These are phyloP conservation scores for Karalla daura DNA, from an alignment of 2,797 vertebrate species.

Conservation along the genomic window DNA sequence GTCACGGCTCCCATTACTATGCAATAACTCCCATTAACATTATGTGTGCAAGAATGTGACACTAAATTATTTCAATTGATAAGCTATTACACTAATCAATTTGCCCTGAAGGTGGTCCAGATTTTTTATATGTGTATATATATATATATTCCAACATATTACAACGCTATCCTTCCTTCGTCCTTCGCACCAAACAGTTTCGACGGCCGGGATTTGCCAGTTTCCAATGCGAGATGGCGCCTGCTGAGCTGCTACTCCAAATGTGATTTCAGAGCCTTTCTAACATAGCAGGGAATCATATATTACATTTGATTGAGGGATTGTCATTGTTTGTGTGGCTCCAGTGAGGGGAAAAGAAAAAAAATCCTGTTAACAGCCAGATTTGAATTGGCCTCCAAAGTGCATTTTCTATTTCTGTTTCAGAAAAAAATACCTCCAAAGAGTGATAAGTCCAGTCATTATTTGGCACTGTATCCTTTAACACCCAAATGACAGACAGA, in stretches of 20 bases:
- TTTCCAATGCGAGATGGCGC: slow-evolving; percentile 26
- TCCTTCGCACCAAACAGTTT: slow-evolving; percentile 47
- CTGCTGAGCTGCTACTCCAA: slow-evolving; percentile 42
- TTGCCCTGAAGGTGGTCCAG: slow-evolving; percentile 19
- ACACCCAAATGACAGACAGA: slow-evolving; percentile 49
- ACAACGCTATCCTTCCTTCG: slow-evolving; percentile 31
- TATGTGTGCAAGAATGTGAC: slow-evolving; percentile 42
- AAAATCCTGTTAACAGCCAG: slow-evolving; percentile 17
- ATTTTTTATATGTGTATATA: slow-evolving; percentile 2
- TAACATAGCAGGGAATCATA: slow-evolving; percentile 39
- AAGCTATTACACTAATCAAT: slow-evolving; percentile 46
- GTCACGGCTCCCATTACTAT: slow-evolving; percentile 29
- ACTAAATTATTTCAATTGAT: slow-evolving; percentile 42
- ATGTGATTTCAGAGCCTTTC: slow-evolving; percentile 55
- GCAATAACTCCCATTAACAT: slow-evolving; percentile 47
- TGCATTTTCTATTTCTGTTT: slow-evolving; percentile 41
- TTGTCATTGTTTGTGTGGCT: slow-evolving; percentile 48
- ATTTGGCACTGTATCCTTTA: slow-evolving; percentile 43
- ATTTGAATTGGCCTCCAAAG: slow-evolving; percentile 24
- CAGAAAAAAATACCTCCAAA: slow-evolving; percentile 33
- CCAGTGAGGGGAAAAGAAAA: slow-evolving; percentile 8
- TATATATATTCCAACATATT: slow-evolving; percentile 32
- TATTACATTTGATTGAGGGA: slow-evolving; percentile 55
- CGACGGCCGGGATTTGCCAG: slow-evolving; percentile 27
- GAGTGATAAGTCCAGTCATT: slow-evolving; percentile 37